Percentiles rank a stretch among this genome's conserved stretches.
phyloP scores from a whole-genome alignment of 2,888 invertebrate species.

The Amaurobius ferox region DNA sequence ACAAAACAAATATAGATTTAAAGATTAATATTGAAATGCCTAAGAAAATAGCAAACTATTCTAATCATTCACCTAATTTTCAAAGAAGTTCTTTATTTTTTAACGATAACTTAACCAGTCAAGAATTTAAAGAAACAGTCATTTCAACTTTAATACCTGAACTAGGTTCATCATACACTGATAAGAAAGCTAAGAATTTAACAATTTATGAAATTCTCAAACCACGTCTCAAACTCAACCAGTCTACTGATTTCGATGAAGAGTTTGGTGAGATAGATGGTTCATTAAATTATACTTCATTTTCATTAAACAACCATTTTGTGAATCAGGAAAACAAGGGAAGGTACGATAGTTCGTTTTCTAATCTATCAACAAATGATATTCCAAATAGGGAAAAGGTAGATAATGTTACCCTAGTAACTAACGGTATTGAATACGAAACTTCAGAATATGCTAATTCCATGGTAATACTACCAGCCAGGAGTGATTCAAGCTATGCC shows the following conservation, averaged over 20 bases:
- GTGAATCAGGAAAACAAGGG: not conserved
- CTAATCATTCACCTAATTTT: no score
- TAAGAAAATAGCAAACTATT: no score
- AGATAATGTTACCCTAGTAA: not conserved
- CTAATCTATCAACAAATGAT: not conserved
- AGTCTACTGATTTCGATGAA: not conserved
- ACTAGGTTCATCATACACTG: not conserved
- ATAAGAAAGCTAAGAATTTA: conserved; percentile 10
- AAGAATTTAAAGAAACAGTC: no score
- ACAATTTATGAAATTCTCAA: conserved; percentile 45
- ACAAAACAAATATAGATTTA: no score
- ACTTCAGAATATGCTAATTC: not conserved
- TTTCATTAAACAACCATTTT: not conserved
- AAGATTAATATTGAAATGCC: no score
- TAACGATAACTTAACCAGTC: no score
- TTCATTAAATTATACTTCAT: not conserved
- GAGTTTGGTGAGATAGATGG: not conserved
- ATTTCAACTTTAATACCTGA: no score
- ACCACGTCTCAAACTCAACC: conserved; percentile 21
- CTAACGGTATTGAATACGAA: not conserved
- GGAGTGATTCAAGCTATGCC: not conserved
- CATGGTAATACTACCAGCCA: not conserved
- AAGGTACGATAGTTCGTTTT: not conserved
- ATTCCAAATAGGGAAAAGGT: not conserved
- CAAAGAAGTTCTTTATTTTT: no score